Evolutionary conservation across 2,888 invertebrate species (phyloP), one percentile per base, ranked within the genome.

Genomic region (Ypsolopha sequella): DNA sequence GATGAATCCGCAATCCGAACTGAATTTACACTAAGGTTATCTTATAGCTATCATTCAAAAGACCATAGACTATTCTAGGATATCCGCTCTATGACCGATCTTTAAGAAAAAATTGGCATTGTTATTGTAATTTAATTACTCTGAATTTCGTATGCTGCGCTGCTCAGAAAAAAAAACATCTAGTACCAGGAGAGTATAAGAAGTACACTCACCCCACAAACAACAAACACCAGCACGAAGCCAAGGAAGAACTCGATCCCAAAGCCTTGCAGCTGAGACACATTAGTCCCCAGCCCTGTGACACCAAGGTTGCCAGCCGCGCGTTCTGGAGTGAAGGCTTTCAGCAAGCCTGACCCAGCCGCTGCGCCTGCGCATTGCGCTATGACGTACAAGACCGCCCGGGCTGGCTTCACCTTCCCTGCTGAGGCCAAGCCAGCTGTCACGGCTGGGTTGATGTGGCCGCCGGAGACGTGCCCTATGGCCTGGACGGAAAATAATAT

Each of bases 371-470:
- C 76, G 68, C 94, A 93, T 76, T 97, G 97, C 1, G 91, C 93
- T 49, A 95, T 70, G 48, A 97, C 89, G 80, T 97, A 97, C 39
- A 95, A 85, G 1, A 94, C 47, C 0, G 92, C 93, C 58, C 95
- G 91, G 36, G 91, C 73, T 0, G 94, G 79, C 60, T 93, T 91
- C 51, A 95, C 92, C 64, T 93, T 92, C 7, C 96, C 95, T 7
- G 93, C 91, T 9, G 92, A 90, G 51, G 95, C 80, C 80, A 97
- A 89, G 1, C 93, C 95, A 13, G 89, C 74, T 6, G 97, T 97
- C 43, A 98, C 95, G 0, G 97, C 97, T 1, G 97, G 97, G 88
- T 98, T 98, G 55, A 97, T 88, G 77, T 97, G 97, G 8, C 95
- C 95, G 2, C 97, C 96, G 53, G 95, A 96, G 51, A 96, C 89